Evolutionary conservation across 1,140 invertebrate species (phyloP).

Genomic region (Musca vetustissima): DNA sequence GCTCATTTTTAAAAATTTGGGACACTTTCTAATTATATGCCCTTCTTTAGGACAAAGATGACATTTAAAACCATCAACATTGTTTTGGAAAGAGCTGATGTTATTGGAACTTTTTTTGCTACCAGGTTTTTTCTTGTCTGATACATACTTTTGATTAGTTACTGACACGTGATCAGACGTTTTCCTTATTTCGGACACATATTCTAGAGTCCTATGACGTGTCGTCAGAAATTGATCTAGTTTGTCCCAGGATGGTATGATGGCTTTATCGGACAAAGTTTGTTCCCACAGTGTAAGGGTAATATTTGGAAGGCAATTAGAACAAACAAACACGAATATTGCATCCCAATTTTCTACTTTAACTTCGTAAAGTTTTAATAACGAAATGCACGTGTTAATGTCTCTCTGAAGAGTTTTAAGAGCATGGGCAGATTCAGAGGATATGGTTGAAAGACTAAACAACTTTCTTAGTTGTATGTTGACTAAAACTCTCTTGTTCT

Average conservation of each 20-base stretch:
- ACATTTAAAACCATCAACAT: neutral
- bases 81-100: neutral
- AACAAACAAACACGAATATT: neutral
- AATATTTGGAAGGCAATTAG: neutral
- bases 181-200: neutral
- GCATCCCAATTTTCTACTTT: neutral
- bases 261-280: neutral
- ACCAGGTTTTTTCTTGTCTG: no score
- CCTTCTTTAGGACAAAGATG: neutral
- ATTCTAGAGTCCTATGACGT: neutral
- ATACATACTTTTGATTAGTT: no score
- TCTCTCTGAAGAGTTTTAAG: neutral
- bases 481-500: neutral
- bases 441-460: neutral
- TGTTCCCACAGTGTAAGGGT: neutral
- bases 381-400: neutral
- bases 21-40: neutral
- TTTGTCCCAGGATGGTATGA: neutral
- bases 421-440: neutral
- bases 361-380: neutral
- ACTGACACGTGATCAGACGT: no score
- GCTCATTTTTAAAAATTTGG: neutral
- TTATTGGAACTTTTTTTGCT: neutral
- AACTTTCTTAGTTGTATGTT: neutral
- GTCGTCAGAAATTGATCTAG: constrained; percentile 29